A percentile compares a stretch with the other conserved stretches of the same genome.
phyloP scores from a whole-genome alignment of 92 coral and sea anemone species.

The Siderastrea radians region DNA sequence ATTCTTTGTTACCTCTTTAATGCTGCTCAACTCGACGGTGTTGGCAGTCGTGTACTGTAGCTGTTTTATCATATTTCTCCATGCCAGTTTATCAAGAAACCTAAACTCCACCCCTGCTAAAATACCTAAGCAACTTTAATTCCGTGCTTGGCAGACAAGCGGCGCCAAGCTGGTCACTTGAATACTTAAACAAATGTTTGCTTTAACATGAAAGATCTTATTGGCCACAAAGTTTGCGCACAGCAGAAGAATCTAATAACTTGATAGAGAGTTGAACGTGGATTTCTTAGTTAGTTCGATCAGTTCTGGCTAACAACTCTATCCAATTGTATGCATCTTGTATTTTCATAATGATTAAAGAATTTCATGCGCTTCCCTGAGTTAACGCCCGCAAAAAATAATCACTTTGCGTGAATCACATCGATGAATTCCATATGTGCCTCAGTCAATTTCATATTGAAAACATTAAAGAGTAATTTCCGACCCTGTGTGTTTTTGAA shows the following conservation, averaged over 20 bases:
- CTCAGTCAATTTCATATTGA: background rate
- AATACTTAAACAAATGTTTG: conserved; percentile 60
- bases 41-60: background rate
- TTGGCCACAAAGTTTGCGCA: conserved; percentile 10
- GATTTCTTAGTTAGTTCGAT: background rate
- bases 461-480: conserved; percentile 23
- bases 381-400: conserved; percentile 34
- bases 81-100: background rate
- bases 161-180: conserved; percentile 32
- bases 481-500: background rate
- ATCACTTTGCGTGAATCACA: background rate
- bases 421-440: conserved; percentile 54
- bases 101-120: conserved; percentile 31
- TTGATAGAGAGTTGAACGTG: background rate
- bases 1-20: background rate
- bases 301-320: background rate
- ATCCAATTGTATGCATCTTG: conserved; percentile 19
- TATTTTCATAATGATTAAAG: conserved; percentile 21
- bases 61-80: no score
- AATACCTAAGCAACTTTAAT: background rate
- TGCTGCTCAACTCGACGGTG: background rate
- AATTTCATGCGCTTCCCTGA: conserved; percentile 23
- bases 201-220: conserved; percentile 12
- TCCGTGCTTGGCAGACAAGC: conserved; percentile 20
- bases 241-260: background rate